These are phyloP conservation scores for Dynastes grantii DNA, from an alignment of 2,888 invertebrate species.

Conservation along the genomic window DNA sequence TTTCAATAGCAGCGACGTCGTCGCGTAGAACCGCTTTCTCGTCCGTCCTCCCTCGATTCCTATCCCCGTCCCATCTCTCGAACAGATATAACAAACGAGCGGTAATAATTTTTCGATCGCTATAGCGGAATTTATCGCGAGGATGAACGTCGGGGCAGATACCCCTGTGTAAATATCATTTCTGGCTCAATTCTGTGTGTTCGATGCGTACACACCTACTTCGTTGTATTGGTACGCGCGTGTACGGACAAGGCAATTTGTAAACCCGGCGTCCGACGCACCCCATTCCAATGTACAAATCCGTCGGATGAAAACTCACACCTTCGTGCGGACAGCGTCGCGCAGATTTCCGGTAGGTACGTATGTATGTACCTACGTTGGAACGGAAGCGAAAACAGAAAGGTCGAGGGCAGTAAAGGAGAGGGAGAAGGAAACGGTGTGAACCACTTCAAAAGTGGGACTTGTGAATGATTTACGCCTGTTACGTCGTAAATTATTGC, in stretches of 20 bases:
- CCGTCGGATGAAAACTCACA: conserved; percentile 1
- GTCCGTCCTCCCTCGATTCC: conserved; percentile 29
- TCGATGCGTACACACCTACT: not conserved
- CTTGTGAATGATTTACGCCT: conserved; percentile 60
- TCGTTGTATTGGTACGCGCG: conserved; percentile 4
- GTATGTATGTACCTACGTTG: not conserved
- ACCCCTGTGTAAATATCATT: conserved; percentile 44
- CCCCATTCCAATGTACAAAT: conserved; percentile 2
- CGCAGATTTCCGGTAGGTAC: conserved; percentile 10
- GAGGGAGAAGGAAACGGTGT: conserved; percentile 12
- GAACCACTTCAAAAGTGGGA: conserved; percentile 29
- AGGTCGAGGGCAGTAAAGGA: not conserved
- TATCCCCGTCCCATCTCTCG: conserved; percentile 22
- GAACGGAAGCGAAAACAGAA: no score
- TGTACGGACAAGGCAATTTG: conserved; percentile 20
- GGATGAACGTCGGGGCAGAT: conserved; percentile 42
- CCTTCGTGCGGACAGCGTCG: not conserved
- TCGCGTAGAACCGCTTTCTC: conserved; percentile 20
- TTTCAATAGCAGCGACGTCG: conserved; percentile 16
- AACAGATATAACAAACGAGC: conserved; percentile 45
- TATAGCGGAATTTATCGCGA: conserved; percentile 32
- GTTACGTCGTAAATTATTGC: conserved; percentile 62
- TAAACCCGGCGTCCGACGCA: conserved; percentile 15
- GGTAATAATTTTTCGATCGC: conserved; percentile 45
- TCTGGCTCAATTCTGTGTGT: conserved; percentile 27